These are phyloP conservation scores for Eustalomyia histrio DNA, from an alignment of 2,888 invertebrate species.

Conservation along the genomic window DNA sequence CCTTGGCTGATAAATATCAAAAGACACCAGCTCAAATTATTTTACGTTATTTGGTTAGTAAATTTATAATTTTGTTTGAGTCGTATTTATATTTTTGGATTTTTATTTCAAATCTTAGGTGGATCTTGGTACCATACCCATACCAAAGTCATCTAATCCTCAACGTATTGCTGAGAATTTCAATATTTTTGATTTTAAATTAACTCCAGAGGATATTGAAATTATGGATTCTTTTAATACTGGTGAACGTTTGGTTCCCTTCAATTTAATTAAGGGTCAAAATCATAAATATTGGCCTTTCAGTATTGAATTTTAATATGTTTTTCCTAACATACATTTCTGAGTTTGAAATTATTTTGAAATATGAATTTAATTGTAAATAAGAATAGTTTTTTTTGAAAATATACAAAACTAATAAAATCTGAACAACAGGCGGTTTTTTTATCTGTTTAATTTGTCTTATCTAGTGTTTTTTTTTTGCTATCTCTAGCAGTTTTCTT, in stretches of 20 bases:
- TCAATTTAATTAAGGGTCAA: conserved; percentile 72
- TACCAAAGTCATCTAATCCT: conserved; percentile 82
- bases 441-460: no score
- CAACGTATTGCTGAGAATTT: conserved; percentile 81
- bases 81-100: conserved; percentile 8
- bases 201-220: conserved; percentile 80
- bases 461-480: no score
- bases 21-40: conserved; percentile 84
- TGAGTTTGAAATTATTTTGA: not conserved
- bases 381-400: conserved; percentile 7
- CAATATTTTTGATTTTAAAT: conserved; percentile 82
- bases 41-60: conserved; percentile 83
- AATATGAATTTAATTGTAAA: not conserved
- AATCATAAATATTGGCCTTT: conserved; percentile 79
- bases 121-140: conserved; percentile 81
- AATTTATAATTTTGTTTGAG: conserved; percentile 1
- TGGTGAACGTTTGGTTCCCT: conserved; percentile 73
- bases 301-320: conserved; percentile 73
- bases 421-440: no score
- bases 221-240: conserved; percentile 81
- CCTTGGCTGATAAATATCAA: conserved; percentile 82
- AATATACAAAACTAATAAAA: no score
- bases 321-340: not conserved
- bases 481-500: no score
- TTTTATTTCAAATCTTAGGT: conserved; percentile 77